Conservation (phyloP, 2,113 vertebrate species). For the Pterocles orientalis region DNA sequence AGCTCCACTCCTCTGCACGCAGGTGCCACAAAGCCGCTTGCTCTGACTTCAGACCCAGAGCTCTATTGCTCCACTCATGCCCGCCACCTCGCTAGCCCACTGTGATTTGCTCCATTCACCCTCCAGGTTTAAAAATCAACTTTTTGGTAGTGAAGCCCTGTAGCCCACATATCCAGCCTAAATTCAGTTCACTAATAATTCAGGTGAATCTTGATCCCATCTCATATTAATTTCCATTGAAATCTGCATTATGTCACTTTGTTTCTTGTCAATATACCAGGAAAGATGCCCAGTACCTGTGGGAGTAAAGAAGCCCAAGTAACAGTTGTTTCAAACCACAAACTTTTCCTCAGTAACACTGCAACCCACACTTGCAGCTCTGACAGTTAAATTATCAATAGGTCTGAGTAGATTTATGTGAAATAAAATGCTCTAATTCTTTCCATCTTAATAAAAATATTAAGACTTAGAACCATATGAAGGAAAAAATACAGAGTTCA, state of each 20-base stretch:
- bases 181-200: not conserved
- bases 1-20: not conserved
- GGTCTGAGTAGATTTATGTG: not conserved
- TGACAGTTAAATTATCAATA: not conserved
- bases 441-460: not conserved
- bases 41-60: not conserved
- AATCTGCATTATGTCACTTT: not conserved
- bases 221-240: not conserved
- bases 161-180: not conserved
- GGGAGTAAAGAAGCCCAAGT: not conserved
- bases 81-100: not conserved
- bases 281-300: not conserved
- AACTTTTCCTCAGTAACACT: not conserved
- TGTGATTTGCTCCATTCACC: not conserved
- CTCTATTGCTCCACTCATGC: rapidly evolving
- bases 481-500: not conserved
- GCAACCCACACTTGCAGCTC: not conserved
- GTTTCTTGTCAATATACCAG: not conserved
- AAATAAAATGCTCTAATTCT: not conserved
- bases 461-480: not conserved
- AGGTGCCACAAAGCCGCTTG: not conserved
- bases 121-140: not conserved
- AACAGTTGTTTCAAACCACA: not conserved
- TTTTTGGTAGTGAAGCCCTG: not conserved
- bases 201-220: not conserved